These are phyloP conservation scores for Stenoptilia bipunctidactyla DNA, from an alignment of 2,888 invertebrate species.

Conservation along the genomic window DNA sequence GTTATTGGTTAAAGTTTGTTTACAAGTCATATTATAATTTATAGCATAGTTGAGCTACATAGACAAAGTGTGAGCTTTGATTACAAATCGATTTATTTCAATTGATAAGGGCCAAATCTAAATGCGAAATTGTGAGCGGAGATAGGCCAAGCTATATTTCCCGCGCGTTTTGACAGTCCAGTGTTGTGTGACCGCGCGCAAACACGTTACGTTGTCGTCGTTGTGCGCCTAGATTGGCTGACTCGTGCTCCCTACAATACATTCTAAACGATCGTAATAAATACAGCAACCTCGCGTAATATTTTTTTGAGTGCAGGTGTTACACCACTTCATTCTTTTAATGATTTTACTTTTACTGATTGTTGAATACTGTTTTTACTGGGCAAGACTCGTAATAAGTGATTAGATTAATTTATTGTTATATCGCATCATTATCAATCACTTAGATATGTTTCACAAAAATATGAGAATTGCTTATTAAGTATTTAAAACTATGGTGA, in stretches of 20 bases:
- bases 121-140: not conserved
- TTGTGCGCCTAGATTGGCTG: slow-evolving; percentile 7
- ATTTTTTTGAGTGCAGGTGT: too few species aligned
- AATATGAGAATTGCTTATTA: too few species aligned
- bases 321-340: too few species aligned
- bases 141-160: slow-evolving; percentile 16
- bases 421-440: not conserved
- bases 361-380: too few species aligned
- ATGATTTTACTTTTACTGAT: too few species aligned
- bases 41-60: too few species aligned
- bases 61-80: not conserved
- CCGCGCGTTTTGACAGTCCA: slow-evolving; percentile 41
- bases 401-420: slow-evolving; percentile 2
- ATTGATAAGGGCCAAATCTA: not conserved
- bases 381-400: not conserved
- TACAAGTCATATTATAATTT: too few species aligned
- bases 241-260: not conserved
- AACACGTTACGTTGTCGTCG: slow-evolving; percentile 16
- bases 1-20: too few species aligned
- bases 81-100: not conserved
- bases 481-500: too few species aligned
- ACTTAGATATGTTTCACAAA: too few species aligned
- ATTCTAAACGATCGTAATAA: too few species aligned
- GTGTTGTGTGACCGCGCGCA: slow-evolving; percentile 22
- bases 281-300: too few species aligned